Percentiles rank a stretch among this genome's conserved stretches.
Conservation (phyloP, 2,888 invertebrate species). For the Leptopilina drosophilae region DNA sequence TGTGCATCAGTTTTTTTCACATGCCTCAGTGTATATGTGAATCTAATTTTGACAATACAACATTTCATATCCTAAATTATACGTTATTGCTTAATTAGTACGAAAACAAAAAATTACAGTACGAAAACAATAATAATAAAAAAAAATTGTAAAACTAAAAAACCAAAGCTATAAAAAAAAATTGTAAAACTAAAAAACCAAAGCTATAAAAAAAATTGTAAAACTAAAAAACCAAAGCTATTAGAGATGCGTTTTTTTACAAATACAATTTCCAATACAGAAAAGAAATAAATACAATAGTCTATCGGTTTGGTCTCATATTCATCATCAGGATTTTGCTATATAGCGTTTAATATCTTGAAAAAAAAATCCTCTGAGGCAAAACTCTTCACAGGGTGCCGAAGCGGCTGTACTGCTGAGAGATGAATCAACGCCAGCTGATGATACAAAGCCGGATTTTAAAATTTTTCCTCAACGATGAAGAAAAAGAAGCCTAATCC, state of each 20-base stretch:
- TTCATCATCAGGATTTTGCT: constrained; percentile 26
- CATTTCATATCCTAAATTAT: neutral
- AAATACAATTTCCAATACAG: neutral
- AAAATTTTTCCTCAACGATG: neutral
- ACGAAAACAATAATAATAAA: too few species aligned
- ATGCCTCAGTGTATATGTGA: too few species aligned
- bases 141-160: too few species aligned
- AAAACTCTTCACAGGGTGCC: constrained; percentile 35
- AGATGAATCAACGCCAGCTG: constrained; percentile 40
- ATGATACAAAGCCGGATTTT: constrained; percentile 39
- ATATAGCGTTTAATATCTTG: constrained; percentile 7
- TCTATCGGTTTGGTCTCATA: constrained; percentile 14
- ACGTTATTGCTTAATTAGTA: too few species aligned
- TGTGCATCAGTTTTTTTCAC: too few species aligned
- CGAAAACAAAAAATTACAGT: too few species aligned
- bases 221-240: neutral
- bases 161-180: too few species aligned
- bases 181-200: too few species aligned
- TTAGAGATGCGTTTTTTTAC: neutral
- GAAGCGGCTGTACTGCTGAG: constrained; percentile 23
- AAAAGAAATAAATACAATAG: constrained; percentile 11
- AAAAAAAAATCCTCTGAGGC: constrained; percentile 23
- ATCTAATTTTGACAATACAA: neutral
- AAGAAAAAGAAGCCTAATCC: constrained; percentile 16
- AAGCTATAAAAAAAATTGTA: too few species aligned